Base-by-base conservation (phyloP, 2,888 invertebrate species). In the Stegophylla sp. region DNA sequence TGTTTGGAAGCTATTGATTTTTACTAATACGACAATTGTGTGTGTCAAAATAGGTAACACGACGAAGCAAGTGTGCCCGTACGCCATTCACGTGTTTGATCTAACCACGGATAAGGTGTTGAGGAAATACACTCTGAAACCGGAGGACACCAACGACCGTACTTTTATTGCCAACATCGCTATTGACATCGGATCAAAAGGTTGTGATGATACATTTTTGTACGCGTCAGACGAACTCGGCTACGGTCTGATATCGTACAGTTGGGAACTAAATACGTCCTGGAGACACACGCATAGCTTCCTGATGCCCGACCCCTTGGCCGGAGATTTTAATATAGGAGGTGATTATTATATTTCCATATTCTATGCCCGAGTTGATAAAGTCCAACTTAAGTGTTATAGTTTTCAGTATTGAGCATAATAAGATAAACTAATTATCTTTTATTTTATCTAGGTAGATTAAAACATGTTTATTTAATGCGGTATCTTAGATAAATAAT, bases 111-210 rank as follows among this genome's bases (percentile, higher is more conserved):
- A 94, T 85, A 88, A 90, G 85, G 87, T 94, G 64, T 85, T 94
- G 71, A 90, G 91, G 82, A 89, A 91, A 72, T 94, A 92, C 85
- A 88, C 89, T 74, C 89, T 94, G 85, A 93, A 92, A 84, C 90
- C 92, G 73, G 86, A 86, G 0, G 90, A 91, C 83, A 91, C 92
- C 0, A 93, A 92, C 84, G 90, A 92, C 74, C 90, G 91, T 83
- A 91, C 92, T 0, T 94, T 94, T 88, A 92, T 94, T 85, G 94
- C 93, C 3, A 94, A 94, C 85, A 90, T 93, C 84, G 92, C 92
- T 3, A 90, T 94, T 0, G 94, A 94, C 84, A 90, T 90, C 1
- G 89, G 90, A 71, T 88, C 90, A 45, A 88, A 90, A 26, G 89
- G 90, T 43, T 94, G 94, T 84, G 91, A 92, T 72, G 88, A 93